phyloP scores from a whole-genome alignment of 2,888 invertebrate species.

The Crocallis elinguaria region DNA sequence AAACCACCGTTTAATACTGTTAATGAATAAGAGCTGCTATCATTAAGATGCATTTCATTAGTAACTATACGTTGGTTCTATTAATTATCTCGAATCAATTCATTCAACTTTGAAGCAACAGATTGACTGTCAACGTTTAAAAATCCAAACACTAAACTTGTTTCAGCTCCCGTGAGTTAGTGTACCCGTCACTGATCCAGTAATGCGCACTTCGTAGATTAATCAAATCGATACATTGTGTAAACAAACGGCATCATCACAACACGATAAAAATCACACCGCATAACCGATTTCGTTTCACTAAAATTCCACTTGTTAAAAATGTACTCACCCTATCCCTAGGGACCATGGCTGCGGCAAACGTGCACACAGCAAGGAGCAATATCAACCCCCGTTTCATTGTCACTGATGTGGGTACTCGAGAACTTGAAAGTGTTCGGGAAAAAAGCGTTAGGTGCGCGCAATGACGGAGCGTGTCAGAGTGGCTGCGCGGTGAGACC shows the following conservation, averaged over 20 bases:
- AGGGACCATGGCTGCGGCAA: conserved; percentile 62
- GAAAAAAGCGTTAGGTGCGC: conserved; percentile 42
- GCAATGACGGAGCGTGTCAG: conserved; percentile 50
- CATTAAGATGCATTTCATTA: too few species aligned
- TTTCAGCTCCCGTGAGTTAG: too few species aligned
- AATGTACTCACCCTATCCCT: conserved; percentile 62
- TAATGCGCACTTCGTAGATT: conserved; percentile 7
- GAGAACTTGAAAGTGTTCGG: conserved; percentile 13
- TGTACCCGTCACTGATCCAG: background rate
- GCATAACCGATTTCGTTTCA: background rate
- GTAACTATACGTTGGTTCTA: too few species aligned
- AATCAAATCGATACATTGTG: background rate
- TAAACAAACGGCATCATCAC: conserved; percentile 5
- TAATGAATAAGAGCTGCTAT: too few species aligned
- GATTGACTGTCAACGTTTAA: too few species aligned
- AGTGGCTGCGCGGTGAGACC: conserved; percentile 44
- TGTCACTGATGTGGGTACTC: conserved; percentile 35
- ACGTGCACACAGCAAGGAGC: conserved; percentile 52
- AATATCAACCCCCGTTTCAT: conserved; percentile 56
- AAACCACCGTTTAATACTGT: too few species aligned
- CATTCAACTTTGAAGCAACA: too few species aligned
- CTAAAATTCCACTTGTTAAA: conserved; percentile 18
- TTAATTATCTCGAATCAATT: too few species aligned
- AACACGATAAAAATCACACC: background rate
- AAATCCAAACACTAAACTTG: too few species aligned